These are phyloP conservation scores for Neosalanx taihuensis DNA, from an alignment of 2,797 vertebrate species.

Conservation along the genomic window DNA sequence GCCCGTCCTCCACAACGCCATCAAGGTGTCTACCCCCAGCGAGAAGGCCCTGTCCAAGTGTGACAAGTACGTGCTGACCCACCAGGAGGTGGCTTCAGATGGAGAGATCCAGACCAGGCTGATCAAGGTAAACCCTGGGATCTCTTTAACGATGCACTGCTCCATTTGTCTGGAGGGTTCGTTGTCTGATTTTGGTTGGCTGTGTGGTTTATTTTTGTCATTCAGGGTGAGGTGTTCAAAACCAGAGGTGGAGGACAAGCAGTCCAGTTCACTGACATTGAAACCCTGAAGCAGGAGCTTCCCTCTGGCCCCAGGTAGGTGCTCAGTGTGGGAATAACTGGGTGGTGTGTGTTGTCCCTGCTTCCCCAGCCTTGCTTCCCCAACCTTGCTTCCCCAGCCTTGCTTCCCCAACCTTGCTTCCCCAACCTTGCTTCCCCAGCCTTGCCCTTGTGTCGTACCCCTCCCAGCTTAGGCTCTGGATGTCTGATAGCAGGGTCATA, in stretches of 20 bases:
- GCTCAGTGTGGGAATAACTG: background rate
- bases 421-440: background rate
- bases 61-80: conserved; percentile 93
- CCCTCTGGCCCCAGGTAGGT: conserved; percentile 63
- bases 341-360: too few relatives aligned
- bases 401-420: too few relatives aligned
- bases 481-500: background rate
- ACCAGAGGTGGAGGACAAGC: conserved; percentile 91
- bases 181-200: too few relatives aligned
- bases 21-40: conserved; percentile 84
- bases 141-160: background rate
- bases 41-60: conserved; percentile 91
- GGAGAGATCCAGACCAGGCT: conserved; percentile 93
- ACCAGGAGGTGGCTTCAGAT: conserved; percentile 94
- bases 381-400: too few relatives aligned
- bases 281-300: conserved; percentile 88
- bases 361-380: too few relatives aligned
- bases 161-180: background rate
- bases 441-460: background rate
- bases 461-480: background rate
- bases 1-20: conserved; percentile 85
- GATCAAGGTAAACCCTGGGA: conserved; percentile 80
- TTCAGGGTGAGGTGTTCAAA: conserved; percentile 89
- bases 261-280: conserved; percentile 94
- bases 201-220: conserved; percentile 1